A percentile compares a stretch with the other conserved stretches of the same genome.
phyloP scores from a whole-genome alignment of 2,797 vertebrate species.

The Sciurus vulgaris region DNA sequence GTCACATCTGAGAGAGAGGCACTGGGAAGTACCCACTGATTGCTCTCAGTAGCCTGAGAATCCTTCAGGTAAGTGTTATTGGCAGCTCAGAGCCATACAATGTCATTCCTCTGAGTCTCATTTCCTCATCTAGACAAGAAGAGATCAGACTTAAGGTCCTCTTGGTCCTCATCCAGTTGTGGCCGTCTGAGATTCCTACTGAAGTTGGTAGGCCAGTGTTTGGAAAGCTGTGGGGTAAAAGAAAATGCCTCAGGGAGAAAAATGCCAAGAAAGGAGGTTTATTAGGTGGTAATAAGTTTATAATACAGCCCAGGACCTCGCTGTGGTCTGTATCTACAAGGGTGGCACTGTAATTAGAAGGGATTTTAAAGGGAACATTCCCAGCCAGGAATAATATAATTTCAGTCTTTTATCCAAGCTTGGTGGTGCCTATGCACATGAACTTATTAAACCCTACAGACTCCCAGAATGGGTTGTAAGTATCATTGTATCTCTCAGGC shows the following conservation, averaged over 20 bases:
- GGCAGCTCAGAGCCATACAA: background rate
- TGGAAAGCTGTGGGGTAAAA: constrained; percentile 64
- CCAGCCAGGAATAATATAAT: constrained; percentile 85
- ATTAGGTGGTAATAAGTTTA: constrained; percentile 81
- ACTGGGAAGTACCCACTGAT: background rate
- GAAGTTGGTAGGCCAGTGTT: background rate
- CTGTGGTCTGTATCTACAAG: constrained; percentile 81
- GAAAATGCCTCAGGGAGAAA: constrained; percentile 69
- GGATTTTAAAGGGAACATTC: constrained; percentile 84
- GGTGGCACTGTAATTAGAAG: constrained; percentile 85
- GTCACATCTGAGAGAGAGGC: background rate
- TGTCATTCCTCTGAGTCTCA: background rate
- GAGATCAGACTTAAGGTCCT: background rate
- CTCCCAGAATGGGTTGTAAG: constrained; percentile 60
- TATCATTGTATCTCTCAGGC: constrained; percentile 61
- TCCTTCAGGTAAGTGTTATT: background rate
- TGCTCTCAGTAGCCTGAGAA: background rate
- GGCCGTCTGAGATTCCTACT: background rate
- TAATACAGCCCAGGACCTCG: constrained; percentile 65
- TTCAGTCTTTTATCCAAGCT: constrained; percentile 80
- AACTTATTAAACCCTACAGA: constrained; percentile 67
- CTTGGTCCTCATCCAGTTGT: background rate
- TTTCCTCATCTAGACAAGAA: background rate
- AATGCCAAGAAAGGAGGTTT: constrained; percentile 71
- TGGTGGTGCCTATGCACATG: constrained; percentile 44